Evolutionary conservation across 2,888 invertebrate species (phyloP).

Genomic region (Ypsolopha scabrella): DNA sequence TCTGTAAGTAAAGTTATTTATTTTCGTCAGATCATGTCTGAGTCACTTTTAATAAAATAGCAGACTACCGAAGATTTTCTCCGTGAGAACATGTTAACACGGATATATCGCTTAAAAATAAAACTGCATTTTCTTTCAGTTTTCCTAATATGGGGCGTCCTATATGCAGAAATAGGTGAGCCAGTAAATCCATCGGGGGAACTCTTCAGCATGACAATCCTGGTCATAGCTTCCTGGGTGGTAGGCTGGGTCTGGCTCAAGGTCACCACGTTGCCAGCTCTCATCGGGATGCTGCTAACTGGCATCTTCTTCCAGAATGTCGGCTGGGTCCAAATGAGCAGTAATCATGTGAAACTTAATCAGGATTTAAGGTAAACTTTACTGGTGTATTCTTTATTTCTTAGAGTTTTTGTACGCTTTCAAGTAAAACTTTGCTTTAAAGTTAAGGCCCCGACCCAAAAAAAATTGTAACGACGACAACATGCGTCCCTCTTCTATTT

Average conservation of each 20-base stretch:
- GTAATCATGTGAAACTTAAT: conserved; percentile 71
- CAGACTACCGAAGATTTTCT: no score
- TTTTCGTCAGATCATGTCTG: no score
- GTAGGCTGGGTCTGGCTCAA: conserved; percentile 78
- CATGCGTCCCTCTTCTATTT: no score
- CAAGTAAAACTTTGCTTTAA: no score
- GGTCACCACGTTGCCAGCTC: conserved; percentile 77
- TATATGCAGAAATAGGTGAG: conserved; percentile 74
- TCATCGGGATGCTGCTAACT: conserved; percentile 82
- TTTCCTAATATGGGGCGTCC: conserved; percentile 75
- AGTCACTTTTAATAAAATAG: no score
- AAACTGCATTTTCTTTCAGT: conserved; percentile 56
- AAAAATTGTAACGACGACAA: no score
- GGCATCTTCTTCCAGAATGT: conserved; percentile 78
- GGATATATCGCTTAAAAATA: no score
- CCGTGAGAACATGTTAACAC: no score
- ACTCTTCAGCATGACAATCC: conserved; percentile 73
- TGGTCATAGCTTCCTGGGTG: conserved; percentile 77
- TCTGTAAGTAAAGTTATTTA: conserved; percentile 36
- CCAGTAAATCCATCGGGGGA: conserved; percentile 73
- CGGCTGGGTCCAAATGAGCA: conserved; percentile 72
- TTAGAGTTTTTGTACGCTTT: background rate
- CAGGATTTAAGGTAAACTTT: conserved; percentile 70
- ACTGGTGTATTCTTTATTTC: background rate
- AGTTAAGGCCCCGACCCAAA: no score